These are phyloP conservation scores for Hyperoodon ampullatus DNA, from an alignment of 2,113 vertebrate species.

Conservation along the genomic window DNA sequence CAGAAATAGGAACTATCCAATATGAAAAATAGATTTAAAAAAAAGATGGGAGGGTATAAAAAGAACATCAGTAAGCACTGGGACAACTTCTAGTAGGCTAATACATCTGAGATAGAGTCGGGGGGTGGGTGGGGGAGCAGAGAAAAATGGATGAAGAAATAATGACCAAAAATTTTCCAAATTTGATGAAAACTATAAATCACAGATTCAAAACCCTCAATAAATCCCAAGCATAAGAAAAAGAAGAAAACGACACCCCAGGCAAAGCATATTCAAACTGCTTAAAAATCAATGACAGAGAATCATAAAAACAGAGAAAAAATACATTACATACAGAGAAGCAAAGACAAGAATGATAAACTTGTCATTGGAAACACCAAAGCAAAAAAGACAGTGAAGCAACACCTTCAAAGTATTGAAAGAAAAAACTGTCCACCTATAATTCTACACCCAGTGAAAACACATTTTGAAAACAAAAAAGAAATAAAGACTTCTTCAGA, in stretches of 20 bases:
- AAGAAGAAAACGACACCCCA: not conserved
- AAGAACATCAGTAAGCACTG: rapidly evolving
- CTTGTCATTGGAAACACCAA: not conserved
- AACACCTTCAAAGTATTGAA: not conserved
- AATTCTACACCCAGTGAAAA: not conserved
- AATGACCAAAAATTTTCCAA: not conserved
- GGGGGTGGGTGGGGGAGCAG: not conserved
- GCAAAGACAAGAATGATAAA: not conserved
- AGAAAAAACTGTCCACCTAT: not conserved
- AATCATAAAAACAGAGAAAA: not conserved
- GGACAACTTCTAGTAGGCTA: not conserved
- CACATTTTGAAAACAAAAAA: not conserved
- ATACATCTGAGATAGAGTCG: not conserved
- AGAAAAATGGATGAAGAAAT: not conserved
- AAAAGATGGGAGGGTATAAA: not conserved
- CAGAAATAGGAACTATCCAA: not conserved
- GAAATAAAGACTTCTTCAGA: not conserved
- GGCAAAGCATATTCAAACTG: not conserved
- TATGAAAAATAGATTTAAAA: not conserved
- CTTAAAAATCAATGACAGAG: not conserved
- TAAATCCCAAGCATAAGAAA: not conserved
- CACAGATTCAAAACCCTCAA: not conserved
- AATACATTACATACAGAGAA: not conserved
- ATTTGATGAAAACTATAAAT: not conserved
- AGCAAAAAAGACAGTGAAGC: not conserved